Evolutionary conservation across 2,888 invertebrate species (phyloP).

Genomic region (Thecocarcelia acutangulata): DNA sequence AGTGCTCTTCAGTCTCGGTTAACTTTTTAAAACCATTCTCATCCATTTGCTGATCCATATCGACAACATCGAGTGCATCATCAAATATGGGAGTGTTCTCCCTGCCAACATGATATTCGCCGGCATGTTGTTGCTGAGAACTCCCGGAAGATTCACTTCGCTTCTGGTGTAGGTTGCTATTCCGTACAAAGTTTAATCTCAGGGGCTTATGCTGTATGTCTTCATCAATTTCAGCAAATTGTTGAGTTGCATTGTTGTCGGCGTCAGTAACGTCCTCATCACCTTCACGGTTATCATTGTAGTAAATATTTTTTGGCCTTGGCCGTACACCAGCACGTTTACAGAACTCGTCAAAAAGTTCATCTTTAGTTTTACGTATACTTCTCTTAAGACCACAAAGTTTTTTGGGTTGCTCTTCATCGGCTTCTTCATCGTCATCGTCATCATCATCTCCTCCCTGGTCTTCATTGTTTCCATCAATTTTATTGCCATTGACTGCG

Average conservation of each 20-base stretch:
- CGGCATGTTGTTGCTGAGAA: constrained; percentile 44
- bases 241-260: constrained; percentile 67
- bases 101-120: constrained; percentile 30
- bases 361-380: constrained; percentile 80
- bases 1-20: constrained; percentile 74
- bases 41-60: constrained; percentile 70
- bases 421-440: constrained; percentile 68
- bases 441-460: constrained; percentile 55
- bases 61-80: constrained; percentile 37
- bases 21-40: constrained; percentile 74
- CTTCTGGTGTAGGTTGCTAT: constrained; percentile 63
- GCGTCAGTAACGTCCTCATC: constrained; percentile 31
- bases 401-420: constrained; percentile 71
- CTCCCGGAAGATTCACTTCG: constrained; percentile 42
- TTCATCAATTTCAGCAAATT: constrained; percentile 41
- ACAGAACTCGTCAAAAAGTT: constrained; percentile 81
- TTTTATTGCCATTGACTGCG: constrained; percentile 34
- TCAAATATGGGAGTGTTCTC: constrained; percentile 52
- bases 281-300: constrained; percentile 74
- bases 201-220: constrained; percentile 55
- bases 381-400: constrained; percentile 79
- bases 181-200: constrained; percentile 48
- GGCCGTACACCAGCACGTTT: constrained; percentile 78
- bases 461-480: constrained; percentile 21
- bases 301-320: constrained; percentile 81